Evolutionary conservation across 2,888 invertebrate species (phyloP), one percentile per base, ranked within the genome.

Genomic region (Crepidodera aurea): DNA sequence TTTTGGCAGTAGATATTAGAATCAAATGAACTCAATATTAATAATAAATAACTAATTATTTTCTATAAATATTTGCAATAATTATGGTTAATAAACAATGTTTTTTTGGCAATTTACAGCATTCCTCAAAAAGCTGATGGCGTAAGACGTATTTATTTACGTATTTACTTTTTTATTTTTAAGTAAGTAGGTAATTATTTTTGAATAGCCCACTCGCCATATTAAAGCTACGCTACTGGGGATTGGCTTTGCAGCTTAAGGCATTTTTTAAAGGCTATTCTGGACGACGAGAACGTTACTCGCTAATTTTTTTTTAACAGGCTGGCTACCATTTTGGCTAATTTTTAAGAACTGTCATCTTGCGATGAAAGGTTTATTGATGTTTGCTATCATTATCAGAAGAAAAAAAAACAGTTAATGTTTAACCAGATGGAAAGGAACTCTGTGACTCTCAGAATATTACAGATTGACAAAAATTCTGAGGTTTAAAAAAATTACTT

Each of bases 41-140:
- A 29, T 29, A 29, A 8, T 2, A 29, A 29, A 29, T 8, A 29
- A 6, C 29, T 29, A 10, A 29, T 4, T 29, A 29, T 10, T 29
- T 6, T 2, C 29, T 10, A 29, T 10, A 4, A 8, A 10, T 29
- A 29, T 4, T 1, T 29, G 10, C 29, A 10, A 29, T 29, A 4
- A 8, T 29, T 29, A 29, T 22, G 22, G 13, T 34, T 34, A 34
- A 12, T 34, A 12, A 13, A 34, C 34, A 34, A 8, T 22, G 6
- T 34, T n/a, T 34, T 34, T 34, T 34, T 34, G 34, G 34, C 34
- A 34, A 66, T 87, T 87, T 74, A 76, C 88, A 90, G 90, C 89
- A 83, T 90, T 90, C 88, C 87, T 90, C 85, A 90, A 89, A 88
- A 90, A 89, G 85, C 84, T 89, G 84, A 87, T 90, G 88, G 86